phyloP scores from a whole-genome alignment of 2,113 vertebrate genomes.

The Barbus barbus region DNA sequence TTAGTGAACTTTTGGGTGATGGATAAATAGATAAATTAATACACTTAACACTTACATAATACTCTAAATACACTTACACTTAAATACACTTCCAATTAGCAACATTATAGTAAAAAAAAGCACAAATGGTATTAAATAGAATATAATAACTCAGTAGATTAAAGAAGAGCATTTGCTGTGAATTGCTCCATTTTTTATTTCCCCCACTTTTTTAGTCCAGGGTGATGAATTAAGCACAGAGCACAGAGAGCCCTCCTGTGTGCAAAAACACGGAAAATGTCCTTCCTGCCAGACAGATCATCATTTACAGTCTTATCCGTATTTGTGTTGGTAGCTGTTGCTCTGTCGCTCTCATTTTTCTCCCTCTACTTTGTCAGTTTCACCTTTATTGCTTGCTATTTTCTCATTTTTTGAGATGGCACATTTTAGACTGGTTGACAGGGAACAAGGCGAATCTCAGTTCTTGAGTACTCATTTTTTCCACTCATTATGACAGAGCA shows the following conservation, averaged over 20 bases:
- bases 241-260: slow-evolving; percentile 32
- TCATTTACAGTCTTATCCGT: slow-evolving; percentile 24
- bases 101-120: not conserved
- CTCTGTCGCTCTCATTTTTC: slow-evolving; percentile 19
- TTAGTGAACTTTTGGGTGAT: not conserved
- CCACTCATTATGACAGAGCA: slow-evolving; percentile 23
- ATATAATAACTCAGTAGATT: not conserved
- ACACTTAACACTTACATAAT: no score
- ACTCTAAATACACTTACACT: no score
- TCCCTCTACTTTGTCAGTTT: not conserved
- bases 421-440: not conserved
- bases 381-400: not conserved
- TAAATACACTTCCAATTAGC: not conserved
- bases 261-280: slow-evolving; percentile 39
- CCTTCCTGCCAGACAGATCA: slow-evolving; percentile 40
- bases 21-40: not conserved
- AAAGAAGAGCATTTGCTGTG: slow-evolving; percentile 26
- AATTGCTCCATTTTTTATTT: slow-evolving; percentile 4
- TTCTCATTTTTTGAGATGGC: slow-evolving; percentile 5
- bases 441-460: not conserved
- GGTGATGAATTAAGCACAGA: slow-evolving; percentile 39
- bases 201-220: not conserved
- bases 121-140: not conserved
- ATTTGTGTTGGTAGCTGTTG: slow-evolving; percentile 30
- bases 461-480: slow-evolving; percentile 33